Base-by-base conservation (phyloP, 2,888 invertebrate species). In the Synanthedon formicaeformis region DNA sequence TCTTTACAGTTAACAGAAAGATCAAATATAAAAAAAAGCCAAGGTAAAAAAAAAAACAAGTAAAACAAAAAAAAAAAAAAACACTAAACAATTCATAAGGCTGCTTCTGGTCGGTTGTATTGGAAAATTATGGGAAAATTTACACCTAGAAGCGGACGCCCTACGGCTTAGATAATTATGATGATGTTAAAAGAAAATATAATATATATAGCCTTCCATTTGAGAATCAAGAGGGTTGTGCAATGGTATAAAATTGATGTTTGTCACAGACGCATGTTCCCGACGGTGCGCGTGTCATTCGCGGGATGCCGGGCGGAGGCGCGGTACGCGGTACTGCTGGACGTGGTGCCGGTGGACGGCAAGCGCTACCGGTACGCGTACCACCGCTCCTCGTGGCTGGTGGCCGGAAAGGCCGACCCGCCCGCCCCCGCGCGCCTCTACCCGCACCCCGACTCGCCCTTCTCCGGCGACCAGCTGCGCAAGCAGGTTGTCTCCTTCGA, bases 341-440 rank as follows among this genome's bases (percentile, higher is more conserved):
- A 99, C 89, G 96, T 98, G 73, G 95, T 98, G 59, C 97, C 98
- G 57, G 96, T 98, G 73, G 98, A 99, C 89, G 95, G 95, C 85
- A 96, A 98, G 86, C 91, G 98, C 54, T 97, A 97, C 88, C 93
- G 97, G 59, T 99, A 99, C 90, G 98, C 98, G 61, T 99, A 99
- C 90, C 98, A 98, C 89, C 93, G 97, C 71, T 97, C 97, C 61
- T 97, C 97, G 53, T 99, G 98, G 98, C 90, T 98, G 72, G 97
- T 98, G 64, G 98, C 98, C 34, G 98, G 98, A 60, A 98, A 99
- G 85, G 98, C 98, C 49, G 98, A 99, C 89, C 98, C 97, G n/a
- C 97, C 98, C 68, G 93, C 96, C 40, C 97, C 97, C 58, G 93
- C 95, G 60, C 90, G 98, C 60, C 92, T 98, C 71, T 97, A 97